Conservation (phyloP, 2,888 invertebrate genomes). For the Athalia cordata region DNA sequence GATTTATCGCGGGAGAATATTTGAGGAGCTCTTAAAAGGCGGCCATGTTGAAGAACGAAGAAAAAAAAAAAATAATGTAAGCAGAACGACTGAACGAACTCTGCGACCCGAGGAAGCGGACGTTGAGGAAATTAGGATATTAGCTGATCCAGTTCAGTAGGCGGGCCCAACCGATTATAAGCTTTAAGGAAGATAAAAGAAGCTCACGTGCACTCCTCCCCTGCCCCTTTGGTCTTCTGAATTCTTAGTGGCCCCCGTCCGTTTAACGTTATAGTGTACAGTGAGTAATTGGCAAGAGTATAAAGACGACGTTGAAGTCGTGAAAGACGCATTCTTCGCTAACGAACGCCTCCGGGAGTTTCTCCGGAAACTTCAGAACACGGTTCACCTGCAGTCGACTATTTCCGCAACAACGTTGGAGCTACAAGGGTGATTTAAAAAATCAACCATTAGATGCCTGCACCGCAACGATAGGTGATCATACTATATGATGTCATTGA, state of each 20-base stretch:
- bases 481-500: not conserved
- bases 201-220: slow-evolving; percentile 20
- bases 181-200: slow-evolving; percentile 37
- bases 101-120: slow-evolving; percentile 18
- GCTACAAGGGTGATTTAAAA: slow-evolving; percentile 8
- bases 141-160: slow-evolving; percentile 36
- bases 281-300: slow-evolving; percentile 47
- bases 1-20: slow-evolving; percentile 27
- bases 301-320: slow-evolving; percentile 46
- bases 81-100: slow-evolving; percentile 2
- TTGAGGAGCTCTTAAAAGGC: slow-evolving; percentile 32
- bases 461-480: not conserved
- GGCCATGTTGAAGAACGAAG: slow-evolving; percentile 17
- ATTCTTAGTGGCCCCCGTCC: slow-evolving; percentile 40
- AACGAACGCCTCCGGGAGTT: slow-evolving; percentile 47
- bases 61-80: not conserved
- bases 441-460: slow-evolving; percentile 6
- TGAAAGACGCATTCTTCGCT: slow-evolving; percentile 46
- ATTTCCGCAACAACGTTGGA: slow-evolving; percentile 20
- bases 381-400: slow-evolving; percentile 1
- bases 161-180: slow-evolving; percentile 26
- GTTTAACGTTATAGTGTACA: slow-evolving; percentile 47
- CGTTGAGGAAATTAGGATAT: slow-evolving; percentile 37
- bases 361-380: slow-evolving; percentile 31
- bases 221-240: not conserved